phyloP scores from a whole-genome alignment of 2,797 vertebrate genomes.

The Poeciliopsis paucimaculata region DNA sequence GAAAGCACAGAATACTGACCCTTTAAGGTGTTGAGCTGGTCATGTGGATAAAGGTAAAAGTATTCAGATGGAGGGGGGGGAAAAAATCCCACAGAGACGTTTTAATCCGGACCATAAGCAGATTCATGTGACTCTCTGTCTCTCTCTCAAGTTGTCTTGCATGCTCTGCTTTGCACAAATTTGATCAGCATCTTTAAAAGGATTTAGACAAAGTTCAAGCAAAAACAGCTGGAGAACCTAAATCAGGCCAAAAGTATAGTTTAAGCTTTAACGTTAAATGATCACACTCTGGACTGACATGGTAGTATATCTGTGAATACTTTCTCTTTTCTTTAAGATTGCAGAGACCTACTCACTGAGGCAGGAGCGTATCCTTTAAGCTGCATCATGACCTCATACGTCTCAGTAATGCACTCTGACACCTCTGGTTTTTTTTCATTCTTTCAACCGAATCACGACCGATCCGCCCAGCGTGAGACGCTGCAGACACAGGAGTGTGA shows the following conservation, averaged over 20 bases:
- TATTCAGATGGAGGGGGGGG: neutral
- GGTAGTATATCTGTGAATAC: constrained; percentile 6
- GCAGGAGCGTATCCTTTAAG: constrained; percentile 83
- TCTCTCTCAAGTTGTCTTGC: constrained; percentile 40
- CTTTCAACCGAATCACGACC: constrained; percentile 21
- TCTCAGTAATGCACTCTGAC: constrained; percentile 5
- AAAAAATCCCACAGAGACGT: constrained; percentile 9
- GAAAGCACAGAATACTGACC: too few relatives aligned
- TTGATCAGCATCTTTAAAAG: constrained; percentile 48
- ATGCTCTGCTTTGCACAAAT: constrained; percentile 18
- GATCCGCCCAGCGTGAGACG: neutral
- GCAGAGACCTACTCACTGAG: constrained; percentile 79
- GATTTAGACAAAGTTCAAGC: constrained; percentile 38
- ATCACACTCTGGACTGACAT: constrained; percentile 8
- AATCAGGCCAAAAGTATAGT: neutral
- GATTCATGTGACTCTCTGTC: constrained; percentile 64
- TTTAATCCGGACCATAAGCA: constrained; percentile 48
- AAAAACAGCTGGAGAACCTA: neutral
- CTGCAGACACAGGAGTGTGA: neutral
- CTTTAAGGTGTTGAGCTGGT: neutral
- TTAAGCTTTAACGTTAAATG: neutral
- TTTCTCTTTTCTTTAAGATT: constrained; percentile 61
- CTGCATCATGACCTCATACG: neutral
- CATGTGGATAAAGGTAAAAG: constrained; percentile 11
- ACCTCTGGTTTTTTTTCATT: neutral